Conservation (phyloP, 2,113 vertebrate species). For the Lasiurus cinereus region DNA sequence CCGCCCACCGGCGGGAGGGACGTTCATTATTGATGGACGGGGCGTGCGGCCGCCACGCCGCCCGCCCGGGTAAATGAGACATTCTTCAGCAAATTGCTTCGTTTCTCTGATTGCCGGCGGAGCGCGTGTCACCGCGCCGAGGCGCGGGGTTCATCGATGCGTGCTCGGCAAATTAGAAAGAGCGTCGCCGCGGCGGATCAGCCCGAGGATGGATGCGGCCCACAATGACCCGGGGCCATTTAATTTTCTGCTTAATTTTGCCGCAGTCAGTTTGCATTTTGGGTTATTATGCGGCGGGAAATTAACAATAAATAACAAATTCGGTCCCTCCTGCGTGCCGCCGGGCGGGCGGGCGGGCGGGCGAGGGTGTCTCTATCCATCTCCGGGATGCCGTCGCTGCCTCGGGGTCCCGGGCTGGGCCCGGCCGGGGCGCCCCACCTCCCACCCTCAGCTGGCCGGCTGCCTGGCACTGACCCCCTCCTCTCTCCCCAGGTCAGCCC, state of each 20-base stretch:
- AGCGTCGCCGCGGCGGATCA: conserved; percentile 99
- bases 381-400: conserved; percentile 94
- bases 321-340: conserved; percentile 92
- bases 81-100: conserved; percentile 94
- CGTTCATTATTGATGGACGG: conserved; percentile 99
- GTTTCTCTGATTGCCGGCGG: conserved; percentile 94
- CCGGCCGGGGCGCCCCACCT: not conserved
- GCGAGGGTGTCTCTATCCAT: conserved; percentile 99
- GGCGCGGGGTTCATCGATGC: conserved; percentile 97
- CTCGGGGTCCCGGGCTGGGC: conserved; percentile 66
- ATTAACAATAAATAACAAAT: conserved; percentile 99
- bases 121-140: conserved; percentile 92
- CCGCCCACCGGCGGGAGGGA: conserved; percentile 95
- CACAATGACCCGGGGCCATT: conserved; percentile 98
- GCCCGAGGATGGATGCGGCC: conserved; percentile 96
- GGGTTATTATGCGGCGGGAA: conserved; percentile 99
- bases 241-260: conserved; percentile 99
- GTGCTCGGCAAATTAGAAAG: conserved; percentile 99
- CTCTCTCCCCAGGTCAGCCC: conserved; percentile 92
- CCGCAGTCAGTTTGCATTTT: conserved; percentile 99
- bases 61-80: conserved; percentile 95
- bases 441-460: conserved; percentile 58
- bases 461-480: conserved; percentile 87
- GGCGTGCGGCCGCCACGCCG: conserved; percentile 94
- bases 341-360: conserved; percentile 64